Conservation (phyloP, 2,113 vertebrate genomes). For the Apeltes quadracus region DNA sequence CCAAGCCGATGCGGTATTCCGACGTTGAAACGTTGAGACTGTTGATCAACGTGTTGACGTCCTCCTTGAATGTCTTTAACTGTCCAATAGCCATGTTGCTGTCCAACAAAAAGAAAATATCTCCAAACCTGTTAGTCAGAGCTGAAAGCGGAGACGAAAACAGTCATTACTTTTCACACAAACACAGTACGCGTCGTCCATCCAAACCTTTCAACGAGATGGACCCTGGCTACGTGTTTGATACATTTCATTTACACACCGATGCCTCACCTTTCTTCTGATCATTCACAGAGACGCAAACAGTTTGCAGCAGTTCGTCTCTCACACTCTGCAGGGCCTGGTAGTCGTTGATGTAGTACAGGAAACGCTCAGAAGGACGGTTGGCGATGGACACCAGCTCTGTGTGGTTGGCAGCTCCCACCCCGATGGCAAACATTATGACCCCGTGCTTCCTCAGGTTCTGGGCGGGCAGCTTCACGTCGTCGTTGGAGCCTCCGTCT, state of each 20-base stretch:
- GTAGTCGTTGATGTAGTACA: constrained; percentile 71
- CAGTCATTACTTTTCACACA: background rate
- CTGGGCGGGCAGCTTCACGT: constrained; percentile 66
- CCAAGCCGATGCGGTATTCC: constrained; percentile 81
- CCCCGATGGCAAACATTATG: constrained; percentile 80
- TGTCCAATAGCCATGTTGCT: constrained; percentile 64
- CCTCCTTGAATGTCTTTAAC: background rate
- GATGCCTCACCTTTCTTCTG: constrained; percentile 74
- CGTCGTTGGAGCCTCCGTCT: constrained; percentile 79
- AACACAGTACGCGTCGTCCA: background rate
- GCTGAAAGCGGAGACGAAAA: constrained; percentile 59
- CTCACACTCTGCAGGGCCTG: constrained; percentile 71
- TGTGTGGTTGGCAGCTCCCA: constrained; percentile 64
- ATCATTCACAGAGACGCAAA: constrained; percentile 77
- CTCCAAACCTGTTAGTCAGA: constrained; percentile 75
- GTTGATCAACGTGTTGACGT: constrained; percentile 63
- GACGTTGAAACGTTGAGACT: constrained; percentile 75
- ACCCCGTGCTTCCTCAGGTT: constrained; percentile 74
- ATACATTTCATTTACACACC: background rate
- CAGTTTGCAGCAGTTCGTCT: constrained; percentile 66
- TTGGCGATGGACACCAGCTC: constrained; percentile 80
- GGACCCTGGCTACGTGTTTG: background rate
- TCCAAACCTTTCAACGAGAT: background rate
- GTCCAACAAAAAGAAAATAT: constrained; percentile 87
- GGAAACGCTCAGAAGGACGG: constrained; percentile 77